phyloP scores from a whole-genome alignment of 2,888 invertebrate species.

The Andricus quercusramuli region DNA sequence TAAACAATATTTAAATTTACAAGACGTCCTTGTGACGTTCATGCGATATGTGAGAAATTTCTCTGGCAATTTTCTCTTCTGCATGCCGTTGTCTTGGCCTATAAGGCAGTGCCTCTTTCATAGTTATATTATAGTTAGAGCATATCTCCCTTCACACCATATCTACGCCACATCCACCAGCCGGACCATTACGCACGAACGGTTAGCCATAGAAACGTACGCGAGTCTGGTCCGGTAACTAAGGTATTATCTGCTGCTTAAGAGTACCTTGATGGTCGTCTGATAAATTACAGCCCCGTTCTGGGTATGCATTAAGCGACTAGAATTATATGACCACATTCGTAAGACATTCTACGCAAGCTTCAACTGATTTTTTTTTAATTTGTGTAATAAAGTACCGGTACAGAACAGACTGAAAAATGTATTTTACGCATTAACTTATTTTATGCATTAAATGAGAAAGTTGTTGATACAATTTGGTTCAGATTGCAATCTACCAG shows the following conservation, averaged over 20 bases:
- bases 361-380: neutral
- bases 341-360: neutral
- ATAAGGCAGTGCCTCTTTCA: constrained; percentile 4
- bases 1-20: neutral
- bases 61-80: neutral
- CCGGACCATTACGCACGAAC: neutral
- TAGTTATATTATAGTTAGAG: constrained; percentile 19
- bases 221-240: constrained; percentile 27
- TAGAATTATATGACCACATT: constrained; percentile 24
- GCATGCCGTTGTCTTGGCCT: constrained; percentile 12
- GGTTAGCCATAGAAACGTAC: constrained; percentile 25
- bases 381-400: neutral
- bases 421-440: too few species aligned
- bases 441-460: too few species aligned
- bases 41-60: constrained; percentile 21
- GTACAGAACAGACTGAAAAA: neutral
- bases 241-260: constrained; percentile 31
- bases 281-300: constrained; percentile 36
- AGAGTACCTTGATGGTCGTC: constrained; percentile 21
- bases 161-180: neutral
- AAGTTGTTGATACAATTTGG: too few species aligned
- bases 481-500: too few species aligned
- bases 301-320: constrained; percentile 19
- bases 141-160: neutral
- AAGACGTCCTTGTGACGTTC: neutral